Evolutionary conservation across 1,140 invertebrate species (phyloP).

Genomic region (Reticulitermes speratus): DNA sequence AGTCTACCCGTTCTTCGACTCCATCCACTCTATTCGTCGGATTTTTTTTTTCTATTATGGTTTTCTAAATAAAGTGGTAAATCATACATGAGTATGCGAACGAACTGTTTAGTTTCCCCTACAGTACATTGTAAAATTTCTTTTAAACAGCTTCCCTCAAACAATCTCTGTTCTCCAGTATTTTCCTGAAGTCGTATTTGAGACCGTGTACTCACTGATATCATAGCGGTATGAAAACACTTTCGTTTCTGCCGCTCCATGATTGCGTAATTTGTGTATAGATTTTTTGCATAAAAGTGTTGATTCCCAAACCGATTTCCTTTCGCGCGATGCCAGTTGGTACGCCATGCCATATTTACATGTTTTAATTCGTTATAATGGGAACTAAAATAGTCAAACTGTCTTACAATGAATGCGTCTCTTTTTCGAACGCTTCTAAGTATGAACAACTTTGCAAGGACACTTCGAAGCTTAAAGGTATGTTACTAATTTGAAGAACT

Average conservation of each 20-base stretch:
- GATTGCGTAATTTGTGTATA: background rate
- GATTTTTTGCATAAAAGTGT: background rate
- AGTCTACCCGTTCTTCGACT: background rate
- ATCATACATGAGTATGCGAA: slow-evolving; percentile 10
- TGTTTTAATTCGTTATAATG: too few relatives aligned
- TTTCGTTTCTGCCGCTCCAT: background rate
- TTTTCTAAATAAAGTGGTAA: background rate
- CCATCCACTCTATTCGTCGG: background rate
- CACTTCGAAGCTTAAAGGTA: too few relatives aligned
- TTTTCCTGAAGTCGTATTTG: background rate
- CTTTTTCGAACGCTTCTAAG: too few relatives aligned
- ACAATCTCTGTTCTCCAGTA: background rate
- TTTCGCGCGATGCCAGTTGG: background rate
- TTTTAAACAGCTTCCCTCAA: background rate
- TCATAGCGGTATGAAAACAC: background rate
- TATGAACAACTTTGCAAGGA: too few relatives aligned
- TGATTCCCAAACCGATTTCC: background rate
- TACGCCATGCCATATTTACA: too few relatives aligned
- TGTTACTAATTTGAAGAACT: too few relatives aligned
- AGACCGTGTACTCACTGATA: background rate
- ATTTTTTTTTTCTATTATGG: background rate
- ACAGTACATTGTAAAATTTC: background rate
- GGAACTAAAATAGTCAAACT: too few relatives aligned
- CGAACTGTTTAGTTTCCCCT: background rate
- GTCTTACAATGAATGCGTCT: too few relatives aligned